Evolutionary conservation across 30 jellyfish, hydroid and myxozoan species (phyloP).

Genomic region (Catostylus mosaicus): DNA sequence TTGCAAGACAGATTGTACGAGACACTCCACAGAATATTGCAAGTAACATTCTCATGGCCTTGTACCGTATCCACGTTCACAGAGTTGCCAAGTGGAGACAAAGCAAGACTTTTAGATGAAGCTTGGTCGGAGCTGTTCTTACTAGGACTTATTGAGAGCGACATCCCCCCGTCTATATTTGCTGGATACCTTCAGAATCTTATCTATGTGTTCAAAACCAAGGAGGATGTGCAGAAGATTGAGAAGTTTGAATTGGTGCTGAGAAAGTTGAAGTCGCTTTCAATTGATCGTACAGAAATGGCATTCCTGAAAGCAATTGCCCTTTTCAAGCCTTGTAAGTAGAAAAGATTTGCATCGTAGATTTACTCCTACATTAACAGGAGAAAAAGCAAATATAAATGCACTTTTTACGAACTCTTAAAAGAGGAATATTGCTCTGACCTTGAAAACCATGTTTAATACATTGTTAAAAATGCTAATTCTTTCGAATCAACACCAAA

Average conservation of each 20-base stretch:
- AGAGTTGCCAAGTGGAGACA: slow-evolving; percentile 78
- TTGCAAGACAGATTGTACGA: slow-evolving; percentile 59
- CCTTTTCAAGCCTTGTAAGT: slow-evolving; percentile 87
- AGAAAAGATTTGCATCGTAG: too few relatives aligned
- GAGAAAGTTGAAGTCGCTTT: slow-evolving; percentile 62
- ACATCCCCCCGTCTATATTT: slow-evolving; percentile 57
- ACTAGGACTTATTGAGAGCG: slow-evolving; percentile 62
- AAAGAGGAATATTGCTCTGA: too few relatives aligned
- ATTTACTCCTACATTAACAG: too few relatives aligned
- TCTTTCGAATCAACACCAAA: too few relatives aligned
- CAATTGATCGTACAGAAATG: slow-evolving; percentile 82
- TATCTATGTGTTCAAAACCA: slow-evolving; percentile 28
- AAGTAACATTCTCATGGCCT: slow-evolving; percentile 68
- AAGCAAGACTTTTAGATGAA: slow-evolving; percentile 70
- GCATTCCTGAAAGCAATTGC: slow-evolving; percentile 86
- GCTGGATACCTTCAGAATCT: slow-evolving; percentile 54
- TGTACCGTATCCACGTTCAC: slow-evolving; percentile 74
- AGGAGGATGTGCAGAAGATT: slow-evolving; percentile 43
- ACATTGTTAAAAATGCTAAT: too few relatives aligned
- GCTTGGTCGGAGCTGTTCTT: slow-evolving; percentile 84
- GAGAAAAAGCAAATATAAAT: too few relatives aligned
- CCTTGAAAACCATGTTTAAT: too few relatives aligned
- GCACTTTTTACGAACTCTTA: too few relatives aligned
- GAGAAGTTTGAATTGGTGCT: slow-evolving; percentile 63
- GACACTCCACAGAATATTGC: slow-evolving; percentile 56